Base-by-base conservation (phyloP, 2,113 vertebrate genomes). In the Tupaia tana region DNA sequence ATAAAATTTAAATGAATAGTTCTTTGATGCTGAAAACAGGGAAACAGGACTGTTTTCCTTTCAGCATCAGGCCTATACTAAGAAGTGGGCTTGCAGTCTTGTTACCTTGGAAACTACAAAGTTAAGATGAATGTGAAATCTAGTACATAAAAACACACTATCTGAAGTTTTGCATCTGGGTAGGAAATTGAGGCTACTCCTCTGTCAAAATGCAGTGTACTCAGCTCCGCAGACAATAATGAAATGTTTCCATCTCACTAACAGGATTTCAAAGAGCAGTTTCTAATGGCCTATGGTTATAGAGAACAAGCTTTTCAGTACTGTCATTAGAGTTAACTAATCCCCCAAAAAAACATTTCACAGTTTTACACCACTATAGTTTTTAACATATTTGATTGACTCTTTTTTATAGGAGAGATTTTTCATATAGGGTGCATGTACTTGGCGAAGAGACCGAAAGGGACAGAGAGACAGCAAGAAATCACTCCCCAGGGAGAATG, bases 1-100 rank as follows among this genome's bases (percentile, higher is more conserved):
- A 22, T 64, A 75, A 92, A 90, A 82, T 82, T 70, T 27, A 75
- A 92, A 80, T 77, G 34, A 74, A 22, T 16, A 86, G 34, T 77
- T 58, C 24, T 87, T 25, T 87, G 43, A 70, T 15, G 22, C 29
- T 85, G 64, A 87, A 75, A 87, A n/a, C n/a, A n/a, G 63, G 14
- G 82, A 71, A 75, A 8, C 25, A 43, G 19, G 3, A 16, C 4
- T 78, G 71, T 91, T 18, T 19, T 85, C 43, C 43, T 43, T 43
- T 43, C 43, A 71, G 6, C 24, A n/a, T 59, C 58, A 66, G 64
- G 20, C 16, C 25, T 61, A 22, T 58, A 52, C 52, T 83, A 15
- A 66, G 34, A 94, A 78, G 43, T 63, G 9, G 56, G 29, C 2
- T 71, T 67, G 29, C 13, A 10, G 34, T 27, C 8, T 31, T 73